Percentiles rank a stretch among this genome's conserved stretches.
Conservation (phyloP, 2,888 invertebrate species). For the Tromatobia lineatoria region DNA sequence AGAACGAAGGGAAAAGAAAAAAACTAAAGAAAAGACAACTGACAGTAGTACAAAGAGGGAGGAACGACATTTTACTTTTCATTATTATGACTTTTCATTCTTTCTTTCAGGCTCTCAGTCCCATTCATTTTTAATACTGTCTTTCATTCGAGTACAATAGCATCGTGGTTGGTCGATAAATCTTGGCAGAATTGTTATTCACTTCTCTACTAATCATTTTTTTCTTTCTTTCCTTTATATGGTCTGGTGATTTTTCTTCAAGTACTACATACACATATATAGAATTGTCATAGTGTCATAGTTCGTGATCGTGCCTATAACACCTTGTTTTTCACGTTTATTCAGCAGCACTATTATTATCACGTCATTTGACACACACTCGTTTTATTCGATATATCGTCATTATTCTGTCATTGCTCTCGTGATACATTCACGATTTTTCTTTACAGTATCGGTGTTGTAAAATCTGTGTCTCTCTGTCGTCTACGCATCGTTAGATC, state of each 20-base stretch:
- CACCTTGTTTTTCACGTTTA: slow-evolving; percentile 58
- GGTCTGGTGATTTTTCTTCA: slow-evolving; percentile 23
- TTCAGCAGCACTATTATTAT: slow-evolving; percentile 36
- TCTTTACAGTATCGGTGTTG: slow-evolving; percentile 71
- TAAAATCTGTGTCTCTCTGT: slow-evolving; percentile 68
- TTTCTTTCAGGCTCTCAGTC: slow-evolving; percentile 49
- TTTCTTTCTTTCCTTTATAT: slow-evolving; percentile 29
- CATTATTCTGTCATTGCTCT: slow-evolving; percentile 27
- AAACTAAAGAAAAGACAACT: slow-evolving; percentile 36
- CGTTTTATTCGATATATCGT: slow-evolving; percentile 34
- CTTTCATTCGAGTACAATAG: slow-evolving; percentile 58
- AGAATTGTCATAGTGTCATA: slow-evolving; percentile 46
- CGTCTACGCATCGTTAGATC: slow-evolving; percentile 67
- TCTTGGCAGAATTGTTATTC: slow-evolving; percentile 39
- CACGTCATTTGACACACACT: slow-evolving; percentile 32
- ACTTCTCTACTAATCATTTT: slow-evolving; percentile 38
- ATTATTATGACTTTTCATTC: slow-evolving; percentile 65
- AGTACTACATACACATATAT: slow-evolving; percentile 34
- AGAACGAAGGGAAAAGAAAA: slow-evolving; percentile 55
- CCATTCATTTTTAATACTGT: slow-evolving; percentile 52
- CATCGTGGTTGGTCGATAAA: slow-evolving; percentile 60
- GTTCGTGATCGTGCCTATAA: slow-evolving; percentile 65
- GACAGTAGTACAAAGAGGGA: slow-evolving; percentile 24
- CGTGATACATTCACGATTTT: slow-evolving; percentile 49
- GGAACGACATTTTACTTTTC: slow-evolving; percentile 55